These are phyloP conservation scores for Dasysyrphus tricinctus DNA, from an alignment of 2,888 invertebrate genomes.

Conservation along the genomic window DNA sequence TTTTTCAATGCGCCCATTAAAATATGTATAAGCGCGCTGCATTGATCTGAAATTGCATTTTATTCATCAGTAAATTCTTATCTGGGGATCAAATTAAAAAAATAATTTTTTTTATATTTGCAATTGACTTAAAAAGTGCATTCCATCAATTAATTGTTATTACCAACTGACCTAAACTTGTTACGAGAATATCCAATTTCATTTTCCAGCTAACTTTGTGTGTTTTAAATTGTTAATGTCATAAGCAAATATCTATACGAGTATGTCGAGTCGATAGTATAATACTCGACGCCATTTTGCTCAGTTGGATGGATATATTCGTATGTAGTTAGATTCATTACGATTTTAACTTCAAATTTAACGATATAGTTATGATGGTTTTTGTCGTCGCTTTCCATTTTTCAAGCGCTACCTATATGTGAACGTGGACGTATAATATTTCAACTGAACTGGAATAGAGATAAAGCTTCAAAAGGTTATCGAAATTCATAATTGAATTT, in stretches of 20 bases:
- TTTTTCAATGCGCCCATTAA: neutral
- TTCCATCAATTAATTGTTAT: conserved; percentile 31
- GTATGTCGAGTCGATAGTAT: neutral
- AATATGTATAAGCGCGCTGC: neutral
- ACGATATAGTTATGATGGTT: conserved; percentile 15
- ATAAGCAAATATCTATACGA: neutral
- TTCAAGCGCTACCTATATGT: neutral
- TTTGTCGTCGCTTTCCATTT: conserved; percentile 8
- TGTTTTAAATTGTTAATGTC: conserved; percentile 8
- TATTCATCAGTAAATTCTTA: conserved; percentile 6
- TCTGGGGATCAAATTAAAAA: conserved; percentile 13
- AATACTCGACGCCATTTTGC: neutral
- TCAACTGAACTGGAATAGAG: conserved; percentile 71
- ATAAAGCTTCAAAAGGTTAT: conserved; percentile 67
- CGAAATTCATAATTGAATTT: conserved; percentile 63
- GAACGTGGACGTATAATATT: neutral
- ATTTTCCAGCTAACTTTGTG: conserved; percentile 2
- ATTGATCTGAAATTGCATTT: conserved; percentile 21
- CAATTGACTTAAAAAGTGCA: conserved; percentile 27
- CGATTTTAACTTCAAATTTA: conserved; percentile 14
- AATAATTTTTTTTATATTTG: conserved; percentile 3
- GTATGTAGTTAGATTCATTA: neutral
- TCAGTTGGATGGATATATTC: neutral
- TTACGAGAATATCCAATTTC: conserved; percentile 30
- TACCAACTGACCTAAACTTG: conserved; percentile 37